Evolutionary conservation across 1,140 invertebrate genomes (phyloP), one percentile per base, ranked within the genome.

Genomic region (Centruroides sculpturatus): DNA sequence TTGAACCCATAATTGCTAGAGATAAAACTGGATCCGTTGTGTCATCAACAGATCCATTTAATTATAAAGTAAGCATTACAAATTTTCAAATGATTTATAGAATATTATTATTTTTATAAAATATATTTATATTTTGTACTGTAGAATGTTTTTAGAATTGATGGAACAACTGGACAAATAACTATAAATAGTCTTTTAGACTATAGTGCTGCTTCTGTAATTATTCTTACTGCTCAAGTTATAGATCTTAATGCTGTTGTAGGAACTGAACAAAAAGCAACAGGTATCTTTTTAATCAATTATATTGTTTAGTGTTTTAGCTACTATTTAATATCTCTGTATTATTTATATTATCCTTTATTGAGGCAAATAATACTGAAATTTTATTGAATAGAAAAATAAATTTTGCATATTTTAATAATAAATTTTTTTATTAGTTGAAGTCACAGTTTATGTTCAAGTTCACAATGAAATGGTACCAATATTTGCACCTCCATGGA

Each of bases 401-500:
- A 53, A 53, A 53, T 36, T 34, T 53, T 53, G 7, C 51, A 1
- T 6, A 5, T 53, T 5, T 6, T 34, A 5, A 53, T 53, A 53
- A 53, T 53, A 53, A 53, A 5, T 23, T 53, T 36, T 63, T 52
- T 48, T 60, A 69, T 47, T 65, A 75, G 75, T 80, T 1, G 85
- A 88, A 68, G 81, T 87, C 9, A 87, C 86, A 0, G 77, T 89
- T 7, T 89, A 87, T 68, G 81, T 89, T 8, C 84, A 88, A 73
- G 85, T 85, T 1, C 86, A 84, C 68, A 83, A 82, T 65, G 85
- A 87, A 62, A 82, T 84, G 61, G 86, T 86, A 73, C 87, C 87
- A 0, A 80, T 85, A 5, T 89, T 90, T 62, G 82, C 79, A 1
- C 83, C 65, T 4, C 64, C 67, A 6, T 66, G 67, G 65, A 59